Evolutionary conservation across 2,113 vertebrate genomes (phyloP).

Genomic region (Lampris megalopsis): DNA sequence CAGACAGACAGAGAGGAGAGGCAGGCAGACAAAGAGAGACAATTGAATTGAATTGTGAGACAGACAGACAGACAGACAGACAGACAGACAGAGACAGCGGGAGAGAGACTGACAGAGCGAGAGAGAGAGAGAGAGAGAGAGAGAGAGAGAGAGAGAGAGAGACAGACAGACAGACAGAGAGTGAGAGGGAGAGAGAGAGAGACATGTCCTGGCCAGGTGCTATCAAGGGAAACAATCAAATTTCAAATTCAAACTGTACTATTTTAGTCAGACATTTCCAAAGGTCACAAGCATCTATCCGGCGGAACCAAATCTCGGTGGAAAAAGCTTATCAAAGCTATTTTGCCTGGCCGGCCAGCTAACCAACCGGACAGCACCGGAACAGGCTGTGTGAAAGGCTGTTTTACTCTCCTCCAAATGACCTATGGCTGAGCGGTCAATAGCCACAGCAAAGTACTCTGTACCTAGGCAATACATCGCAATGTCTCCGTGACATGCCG

Average conservation of each 20-base stretch:
- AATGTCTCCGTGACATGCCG: slow-evolving; percentile 24
- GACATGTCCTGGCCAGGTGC: slow-evolving; percentile 48
- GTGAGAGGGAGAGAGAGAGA: slow-evolving; percentile 27
- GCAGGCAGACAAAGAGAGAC: no score
- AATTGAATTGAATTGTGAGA: no score
- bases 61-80: no score
- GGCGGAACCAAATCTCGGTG: slow-evolving; percentile 73
- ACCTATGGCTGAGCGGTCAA: slow-evolving; percentile 47
- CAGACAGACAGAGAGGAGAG: no score
- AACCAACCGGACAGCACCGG: slow-evolving; percentile 48
- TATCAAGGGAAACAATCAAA: slow-evolving; percentile 74
- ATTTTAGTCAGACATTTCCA: slow-evolving; percentile 77
- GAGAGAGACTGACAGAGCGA: no score
- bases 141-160: no score
- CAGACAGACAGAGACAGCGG: no score
- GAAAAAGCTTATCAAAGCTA: slow-evolving; percentile 80
- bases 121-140: no score
- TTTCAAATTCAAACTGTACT: slow-evolving; percentile 67
- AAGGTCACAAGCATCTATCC: slow-evolving; percentile 79
- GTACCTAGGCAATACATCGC: slow-evolving; percentile 21
- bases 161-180: no score
- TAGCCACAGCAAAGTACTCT: slow-evolving; percentile 7
- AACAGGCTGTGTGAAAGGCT: slow-evolving; percentile 58
- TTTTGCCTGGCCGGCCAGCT: slow-evolving; percentile 59
- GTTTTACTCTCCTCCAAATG: slow-evolving; percentile 25